Evolutionary conservation across 1,140 invertebrate species (phyloP).

Genomic region (Phthorimaea operculella): DNA sequence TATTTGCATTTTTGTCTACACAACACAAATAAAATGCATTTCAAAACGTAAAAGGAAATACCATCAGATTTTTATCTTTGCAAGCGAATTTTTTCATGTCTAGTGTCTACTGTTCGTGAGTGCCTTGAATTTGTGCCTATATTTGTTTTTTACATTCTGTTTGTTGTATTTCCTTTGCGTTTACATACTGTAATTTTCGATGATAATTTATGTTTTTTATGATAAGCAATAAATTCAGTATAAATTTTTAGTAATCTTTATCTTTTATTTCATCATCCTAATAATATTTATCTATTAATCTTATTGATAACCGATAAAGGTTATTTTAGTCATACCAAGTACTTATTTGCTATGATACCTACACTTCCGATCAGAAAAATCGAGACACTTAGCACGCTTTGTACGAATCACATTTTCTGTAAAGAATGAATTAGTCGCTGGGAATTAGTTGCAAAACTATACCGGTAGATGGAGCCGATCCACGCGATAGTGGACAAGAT

Average conservation of each 20-base stretch:
- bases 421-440: too few relatives aligned
- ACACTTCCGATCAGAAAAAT: too few relatives aligned
- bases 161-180: neutral
- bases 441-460: too few relatives aligned
- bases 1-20: neutral
- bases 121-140: neutral
- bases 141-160: neutral
- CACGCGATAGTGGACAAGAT: too few relatives aligned
- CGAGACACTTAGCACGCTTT: too few relatives aligned
- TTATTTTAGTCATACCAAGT: too few relatives aligned
- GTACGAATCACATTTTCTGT: too few relatives aligned
- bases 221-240: conserved; percentile 1
- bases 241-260: neutral
- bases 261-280: neutral
- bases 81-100: neutral
- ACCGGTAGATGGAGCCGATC: too few relatives aligned
- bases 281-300: too few relatives aligned
- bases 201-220: conserved; percentile 1
- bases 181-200: neutral
- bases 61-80: neutral
- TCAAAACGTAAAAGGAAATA: neutral
- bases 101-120: neutral
- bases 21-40: neutral
- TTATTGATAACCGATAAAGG: too few relatives aligned
- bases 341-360: too few relatives aligned